phyloP scores from a whole-genome alignment of 2,888 invertebrate species.

The Yponomeuta malinellus region DNA sequence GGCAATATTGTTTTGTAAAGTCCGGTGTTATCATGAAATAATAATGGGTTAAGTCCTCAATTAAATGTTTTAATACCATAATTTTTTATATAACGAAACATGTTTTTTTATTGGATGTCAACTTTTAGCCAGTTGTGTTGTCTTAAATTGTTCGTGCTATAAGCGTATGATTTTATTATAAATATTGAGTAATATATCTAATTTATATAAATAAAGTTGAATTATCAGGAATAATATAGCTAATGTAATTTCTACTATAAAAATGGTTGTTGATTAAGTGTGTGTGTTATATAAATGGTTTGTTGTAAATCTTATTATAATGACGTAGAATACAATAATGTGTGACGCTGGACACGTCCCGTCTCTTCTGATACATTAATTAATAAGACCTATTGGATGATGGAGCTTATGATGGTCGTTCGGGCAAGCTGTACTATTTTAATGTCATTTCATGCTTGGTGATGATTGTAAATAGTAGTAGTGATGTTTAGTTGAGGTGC shows the following conservation, averaged over 20 bases:
- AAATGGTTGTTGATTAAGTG: constrained; percentile 32
- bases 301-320: constrained; percentile 1
- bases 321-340: background rate
- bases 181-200: constrained; percentile 24
- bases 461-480: constrained; percentile 1
- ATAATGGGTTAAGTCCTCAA: constrained; percentile 22
- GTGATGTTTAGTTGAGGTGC: constrained; percentile 2
- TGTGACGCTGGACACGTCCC: background rate
- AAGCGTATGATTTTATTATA: constrained; percentile 65
- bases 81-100: constrained; percentile 15
- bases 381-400: background rate
- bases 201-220: background rate
- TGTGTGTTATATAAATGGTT: constrained; percentile 28
- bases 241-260: constrained; percentile 32
- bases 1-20: constrained; percentile 41
- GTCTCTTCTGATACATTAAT: background rate
- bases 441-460: background rate
- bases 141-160: constrained; percentile 55
- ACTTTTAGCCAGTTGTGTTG: constrained; percentile 29
- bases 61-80: constrained; percentile 14
- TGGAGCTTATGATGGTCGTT: constrained; percentile 10
- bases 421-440: background rate
- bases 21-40: constrained; percentile 39
- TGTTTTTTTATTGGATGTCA: constrained; percentile 41
- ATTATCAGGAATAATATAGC: background rate